Evolutionary conservation across 2,888 invertebrate genomes (phyloP).

Genomic region (Bembecia ichneumoniformis): DNA sequence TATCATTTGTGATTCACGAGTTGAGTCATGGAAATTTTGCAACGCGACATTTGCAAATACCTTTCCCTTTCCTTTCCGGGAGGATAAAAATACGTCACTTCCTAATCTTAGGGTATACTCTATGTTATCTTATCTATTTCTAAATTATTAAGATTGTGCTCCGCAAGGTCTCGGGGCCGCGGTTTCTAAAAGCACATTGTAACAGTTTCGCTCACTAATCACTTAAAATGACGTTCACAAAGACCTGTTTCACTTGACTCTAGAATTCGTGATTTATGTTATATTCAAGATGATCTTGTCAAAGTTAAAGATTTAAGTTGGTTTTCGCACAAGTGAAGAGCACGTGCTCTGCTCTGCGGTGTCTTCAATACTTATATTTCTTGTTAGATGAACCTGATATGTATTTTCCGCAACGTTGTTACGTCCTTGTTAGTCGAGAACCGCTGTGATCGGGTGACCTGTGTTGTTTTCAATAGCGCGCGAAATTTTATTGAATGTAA

Average conservation of each 20-base stretch:
- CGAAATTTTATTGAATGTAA: too few relatives aligned
- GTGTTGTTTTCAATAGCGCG: too few relatives aligned
- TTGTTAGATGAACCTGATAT: background rate
- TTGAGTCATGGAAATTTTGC: slow-evolving; percentile 19
- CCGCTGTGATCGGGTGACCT: too few relatives aligned
- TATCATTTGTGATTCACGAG: slow-evolving; percentile 16
- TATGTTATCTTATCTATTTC: slow-evolving; percentile 47
- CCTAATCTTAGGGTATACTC: background rate
- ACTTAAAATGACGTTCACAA: background rate
- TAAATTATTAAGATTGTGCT: slow-evolving; percentile 21
- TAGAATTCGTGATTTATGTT: background rate
- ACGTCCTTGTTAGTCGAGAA: background rate
- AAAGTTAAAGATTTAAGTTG: background rate
- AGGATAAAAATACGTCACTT: background rate
- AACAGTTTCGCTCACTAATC: background rate
- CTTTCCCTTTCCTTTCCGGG: slow-evolving; percentile 11
- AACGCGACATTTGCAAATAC: slow-evolving; percentile 13
- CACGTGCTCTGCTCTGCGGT: background rate
- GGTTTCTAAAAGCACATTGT: slow-evolving; percentile 25
- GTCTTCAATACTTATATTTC: background rate
- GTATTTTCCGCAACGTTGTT: background rate
- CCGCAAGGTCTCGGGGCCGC: slow-evolving; percentile 31
- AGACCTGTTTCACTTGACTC: background rate
- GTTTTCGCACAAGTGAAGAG: background rate
- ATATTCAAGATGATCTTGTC: background rate